A percentile compares a stretch with the other conserved stretches of the same genome.
These are phyloP conservation scores for Pemphredon lugubris DNA, from an alignment of 2,888 invertebrate genomes.

Conservation along the genomic window DNA sequence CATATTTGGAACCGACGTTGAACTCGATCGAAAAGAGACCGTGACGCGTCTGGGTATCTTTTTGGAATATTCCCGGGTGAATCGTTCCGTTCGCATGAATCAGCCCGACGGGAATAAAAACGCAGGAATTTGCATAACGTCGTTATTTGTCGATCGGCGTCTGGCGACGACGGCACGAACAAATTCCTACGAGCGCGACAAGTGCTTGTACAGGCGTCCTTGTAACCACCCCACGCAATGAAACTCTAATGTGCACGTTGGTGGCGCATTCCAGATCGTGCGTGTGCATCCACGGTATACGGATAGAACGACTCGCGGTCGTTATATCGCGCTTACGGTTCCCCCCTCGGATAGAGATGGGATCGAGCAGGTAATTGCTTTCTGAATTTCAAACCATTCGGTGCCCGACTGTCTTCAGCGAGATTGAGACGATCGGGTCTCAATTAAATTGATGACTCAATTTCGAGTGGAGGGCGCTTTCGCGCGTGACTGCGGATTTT, in stretches of 20 bases:
- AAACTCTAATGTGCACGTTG: constrained; percentile 45
- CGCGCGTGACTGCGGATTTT: no score
- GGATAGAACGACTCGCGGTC: constrained; percentile 25
- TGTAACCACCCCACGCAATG: constrained; percentile 55
- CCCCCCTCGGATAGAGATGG: constrained; percentile 1
- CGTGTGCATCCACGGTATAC: constrained; percentile 17
- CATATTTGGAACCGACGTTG: constrained; percentile 28
- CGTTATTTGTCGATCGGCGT: constrained; percentile 47
- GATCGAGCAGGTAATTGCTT: constrained; percentile 16
- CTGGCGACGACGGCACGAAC: constrained; percentile 22
- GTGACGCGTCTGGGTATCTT: constrained; percentile 34
- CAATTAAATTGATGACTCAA: constrained; percentile 19
- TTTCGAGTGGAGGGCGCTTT: neutral
- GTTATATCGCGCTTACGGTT: constrained; percentile 20
- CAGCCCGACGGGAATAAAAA: constrained; percentile 35
- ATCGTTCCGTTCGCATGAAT: constrained; percentile 35
- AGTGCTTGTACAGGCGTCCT: constrained; percentile 54
- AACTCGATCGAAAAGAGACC: constrained; percentile 12
- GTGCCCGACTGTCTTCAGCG: neutral
- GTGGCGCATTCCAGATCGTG: constrained; percentile 45
- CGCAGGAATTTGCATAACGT: constrained; percentile 45
- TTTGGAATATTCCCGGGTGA: constrained; percentile 12
- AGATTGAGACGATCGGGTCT: constrained; percentile 12
- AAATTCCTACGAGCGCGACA: constrained; percentile 50
- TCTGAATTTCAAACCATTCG: constrained; percentile 11